Percentiles rank a stretch among this genome's conserved stretches.
phyloP scores from a whole-genome alignment of 53 echinoderm and acorn worm species.

The Glandiceps talaboti region DNA sequence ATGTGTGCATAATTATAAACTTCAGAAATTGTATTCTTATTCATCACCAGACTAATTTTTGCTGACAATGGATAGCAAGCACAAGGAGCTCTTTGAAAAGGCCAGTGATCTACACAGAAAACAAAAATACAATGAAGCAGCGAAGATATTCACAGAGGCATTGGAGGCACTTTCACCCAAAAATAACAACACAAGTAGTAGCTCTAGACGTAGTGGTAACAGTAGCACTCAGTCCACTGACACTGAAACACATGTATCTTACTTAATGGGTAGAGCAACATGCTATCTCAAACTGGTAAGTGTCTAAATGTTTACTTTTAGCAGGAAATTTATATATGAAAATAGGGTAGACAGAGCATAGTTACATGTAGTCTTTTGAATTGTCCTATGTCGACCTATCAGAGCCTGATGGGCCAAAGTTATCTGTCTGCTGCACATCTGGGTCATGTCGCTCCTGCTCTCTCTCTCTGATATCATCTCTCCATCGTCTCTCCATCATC shows the following conservation, averaged over 20 bases:
- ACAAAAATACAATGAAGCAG: constrained; percentile 80
- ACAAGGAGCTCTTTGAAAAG: constrained; percentile 94
- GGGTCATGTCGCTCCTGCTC: no score
- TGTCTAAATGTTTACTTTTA: no score
- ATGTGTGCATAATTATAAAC: no score
- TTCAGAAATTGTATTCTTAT: no score
- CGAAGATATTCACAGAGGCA: constrained; percentile 72
- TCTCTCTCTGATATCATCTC: no score
- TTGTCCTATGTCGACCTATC: no score
- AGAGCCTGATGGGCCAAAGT: no score
- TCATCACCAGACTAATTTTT: background rate
- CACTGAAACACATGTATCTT: constrained; percentile 78
- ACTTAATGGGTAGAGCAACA: constrained; percentile 75
- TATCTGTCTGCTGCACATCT: no score
- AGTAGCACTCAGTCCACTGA: constrained; percentile 27
- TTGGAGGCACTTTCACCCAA: constrained; percentile 38
- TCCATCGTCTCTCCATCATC: no score
- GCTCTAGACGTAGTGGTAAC: constrained; percentile 1
- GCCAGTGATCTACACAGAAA: constrained; percentile 83
- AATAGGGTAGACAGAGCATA: background rate
- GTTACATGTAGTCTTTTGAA: no score
- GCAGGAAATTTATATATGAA: no score
- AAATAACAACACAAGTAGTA: background rate
- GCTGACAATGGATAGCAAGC: constrained; percentile 92
- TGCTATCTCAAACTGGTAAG: constrained; percentile 92